phyloP scores from a whole-genome alignment of 2,113 vertebrate species.

The Scartelaos histophorus region DNA sequence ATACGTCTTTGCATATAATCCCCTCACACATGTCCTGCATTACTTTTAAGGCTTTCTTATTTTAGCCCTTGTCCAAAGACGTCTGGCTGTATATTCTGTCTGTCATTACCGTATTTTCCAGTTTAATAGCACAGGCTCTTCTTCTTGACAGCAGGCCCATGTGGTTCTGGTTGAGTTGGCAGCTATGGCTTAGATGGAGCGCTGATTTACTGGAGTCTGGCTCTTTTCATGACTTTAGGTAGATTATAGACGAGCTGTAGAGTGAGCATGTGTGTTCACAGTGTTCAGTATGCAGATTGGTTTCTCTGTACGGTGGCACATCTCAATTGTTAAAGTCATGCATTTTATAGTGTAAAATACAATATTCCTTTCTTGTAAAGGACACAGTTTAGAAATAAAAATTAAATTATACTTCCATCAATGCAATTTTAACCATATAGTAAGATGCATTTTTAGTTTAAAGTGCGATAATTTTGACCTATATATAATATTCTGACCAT shows the following conservation, averaged over 20 bases:
- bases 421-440: too few relatives aligned
- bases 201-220: slow-evolving; percentile 42
- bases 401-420: too few relatives aligned
- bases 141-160: slow-evolving; percentile 29
- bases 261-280: slow-evolving; percentile 8
- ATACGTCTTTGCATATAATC: not conserved
- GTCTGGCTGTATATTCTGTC: slow-evolving; percentile 17
- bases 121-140: slow-evolving; percentile 17
- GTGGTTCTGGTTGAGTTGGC: slow-evolving; percentile 53
- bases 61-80: slow-evolving; percentile 16
- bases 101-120: slow-evolving; percentile 34
- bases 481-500: too few relatives aligned
- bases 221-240: slow-evolving; percentile 30
- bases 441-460: too few relatives aligned
- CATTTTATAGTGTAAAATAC: not conserved
- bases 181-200: slow-evolving; percentile 29
- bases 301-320: slow-evolving; percentile 5
- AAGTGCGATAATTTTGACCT: too few relatives aligned
- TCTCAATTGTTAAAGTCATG: not conserved
- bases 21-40: slow-evolving; percentile 2
- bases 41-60: slow-evolving; percentile 15
- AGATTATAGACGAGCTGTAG: slow-evolving; percentile 23
- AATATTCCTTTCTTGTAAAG: too few relatives aligned
- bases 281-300: slow-evolving; percentile 8
- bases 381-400: too few relatives aligned